A percentile compares a stretch with the other conserved stretches of the same genome.
Conservation (phyloP, 2,888 invertebrate species). For the Cordilura impudica region DNA sequence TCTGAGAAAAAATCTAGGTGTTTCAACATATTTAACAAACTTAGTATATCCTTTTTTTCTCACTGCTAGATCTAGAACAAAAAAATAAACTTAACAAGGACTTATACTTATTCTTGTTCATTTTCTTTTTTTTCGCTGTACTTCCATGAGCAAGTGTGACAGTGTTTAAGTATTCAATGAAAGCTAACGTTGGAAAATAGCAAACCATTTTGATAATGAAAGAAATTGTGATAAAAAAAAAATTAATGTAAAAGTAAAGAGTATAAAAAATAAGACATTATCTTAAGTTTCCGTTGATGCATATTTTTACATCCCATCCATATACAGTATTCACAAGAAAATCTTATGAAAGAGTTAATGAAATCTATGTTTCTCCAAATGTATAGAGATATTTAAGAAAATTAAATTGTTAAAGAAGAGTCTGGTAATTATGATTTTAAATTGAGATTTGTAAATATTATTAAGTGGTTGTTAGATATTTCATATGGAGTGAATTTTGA, state of each 20-base stretch:
- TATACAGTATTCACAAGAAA: background rate
- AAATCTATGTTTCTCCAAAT: slow-evolving; percentile 9
- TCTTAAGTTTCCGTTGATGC: slow-evolving; percentile 8
- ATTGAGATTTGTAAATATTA: slow-evolving; percentile 25
- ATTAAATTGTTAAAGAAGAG: slow-evolving; percentile 24
- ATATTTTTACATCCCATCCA: background rate
- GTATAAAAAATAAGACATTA: slow-evolving; percentile 36
- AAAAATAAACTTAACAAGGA: slow-evolving; percentile 2
- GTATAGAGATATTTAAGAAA: slow-evolving; percentile 32
- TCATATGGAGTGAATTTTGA: background rate
- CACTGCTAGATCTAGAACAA: background rate
- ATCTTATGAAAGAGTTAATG: slow-evolving; percentile 30
- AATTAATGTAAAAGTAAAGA: background rate
- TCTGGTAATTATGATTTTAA: background rate
- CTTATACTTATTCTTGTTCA: background rate
- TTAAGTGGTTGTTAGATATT: background rate
- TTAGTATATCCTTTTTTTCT: background rate
- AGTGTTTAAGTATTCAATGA: slow-evolving; percentile 37
- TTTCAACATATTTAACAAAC: background rate
- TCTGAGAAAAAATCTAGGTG: too few species aligned
- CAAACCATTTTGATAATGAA: slow-evolving; percentile 39
- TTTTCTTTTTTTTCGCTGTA: background rate
- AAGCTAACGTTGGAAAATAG: slow-evolving; percentile 4
- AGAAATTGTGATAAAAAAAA: slow-evolving; percentile 44
- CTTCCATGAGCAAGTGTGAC: slow-evolving; percentile 5